These are phyloP conservation scores for Rhopilema esculentum DNA, from an alignment of 30 jellyfish, hydroid and myxozoan genomes.

Conservation along the genomic window DNA sequence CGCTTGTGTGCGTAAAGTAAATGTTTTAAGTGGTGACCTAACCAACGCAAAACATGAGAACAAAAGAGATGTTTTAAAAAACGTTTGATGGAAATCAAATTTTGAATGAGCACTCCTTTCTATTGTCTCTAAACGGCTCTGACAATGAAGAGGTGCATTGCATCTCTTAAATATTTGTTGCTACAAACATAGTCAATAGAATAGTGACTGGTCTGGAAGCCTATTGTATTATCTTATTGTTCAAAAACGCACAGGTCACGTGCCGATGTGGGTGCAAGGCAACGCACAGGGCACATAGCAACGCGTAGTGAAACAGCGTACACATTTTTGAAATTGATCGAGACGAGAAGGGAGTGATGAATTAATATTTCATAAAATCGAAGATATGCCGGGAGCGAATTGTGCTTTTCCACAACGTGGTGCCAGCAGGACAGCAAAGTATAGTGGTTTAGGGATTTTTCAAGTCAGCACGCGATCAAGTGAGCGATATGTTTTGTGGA, in stretches of 20 bases:
- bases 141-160: too few species aligned
- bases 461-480: slow-evolving; percentile 36
- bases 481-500: slow-evolving; percentile 55
- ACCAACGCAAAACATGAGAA: too few species aligned
- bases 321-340: not conserved
- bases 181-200: slow-evolving; percentile 48
- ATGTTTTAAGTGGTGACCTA: too few species aligned
- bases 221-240: slow-evolving; percentile 53
- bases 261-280: slow-evolving; percentile 61
- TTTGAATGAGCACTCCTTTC: too few species aligned
- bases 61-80: too few species aligned
- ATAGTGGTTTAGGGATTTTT: slow-evolving; percentile 42
- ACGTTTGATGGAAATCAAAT: too few species aligned
- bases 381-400: slow-evolving; percentile 49
- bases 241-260: slow-evolving; percentile 48
- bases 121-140: too few species aligned
- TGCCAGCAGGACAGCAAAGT: slow-evolving; percentile 49
- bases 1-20: too few species aligned
- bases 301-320: slow-evolving; percentile 12
- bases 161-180: too few species aligned
- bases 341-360: not conserved
- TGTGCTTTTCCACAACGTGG: slow-evolving; percentile 59
- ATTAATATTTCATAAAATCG: not conserved
- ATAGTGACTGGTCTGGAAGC: slow-evolving; percentile 15
- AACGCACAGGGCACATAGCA: slow-evolving; percentile 34